Conservation (phyloP, 2,888 invertebrate genomes). For the Torymus auratus region DNA sequence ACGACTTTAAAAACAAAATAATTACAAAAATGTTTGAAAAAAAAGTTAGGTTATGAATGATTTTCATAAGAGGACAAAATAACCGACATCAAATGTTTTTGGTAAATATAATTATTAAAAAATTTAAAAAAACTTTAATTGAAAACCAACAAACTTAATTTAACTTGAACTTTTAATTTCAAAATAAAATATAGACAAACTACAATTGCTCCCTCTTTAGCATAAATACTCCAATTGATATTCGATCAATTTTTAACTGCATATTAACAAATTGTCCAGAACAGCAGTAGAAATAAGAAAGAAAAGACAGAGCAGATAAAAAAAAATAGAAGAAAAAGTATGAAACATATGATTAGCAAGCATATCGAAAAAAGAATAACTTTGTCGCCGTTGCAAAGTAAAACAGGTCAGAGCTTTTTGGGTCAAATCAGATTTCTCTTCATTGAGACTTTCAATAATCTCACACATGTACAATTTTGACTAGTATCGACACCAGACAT, state of each 20-base stretch:
- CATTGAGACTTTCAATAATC: not conserved
- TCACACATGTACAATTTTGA: not conserved
- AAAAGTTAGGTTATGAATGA: not conserved
- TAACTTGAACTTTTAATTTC: too few species aligned
- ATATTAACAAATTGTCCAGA: too few species aligned
- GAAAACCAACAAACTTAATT: too few species aligned
- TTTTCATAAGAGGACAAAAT: not conserved
- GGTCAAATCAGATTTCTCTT: slow-evolving; percentile 46
- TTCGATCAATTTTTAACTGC: too few species aligned
- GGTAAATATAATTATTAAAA: too few species aligned
- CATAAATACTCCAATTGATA: too few species aligned
- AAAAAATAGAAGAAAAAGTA: not conserved
- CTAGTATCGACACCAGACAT: not conserved
- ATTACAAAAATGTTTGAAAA: not conserved
- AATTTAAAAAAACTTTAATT: too few species aligned
- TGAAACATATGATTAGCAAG: not conserved
- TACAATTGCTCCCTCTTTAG: too few species aligned
- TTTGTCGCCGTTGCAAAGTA: slow-evolving; percentile 24
- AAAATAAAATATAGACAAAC: too few species aligned
- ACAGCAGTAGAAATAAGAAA: too few species aligned
- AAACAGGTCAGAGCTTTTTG: slow-evolving; percentile 47
- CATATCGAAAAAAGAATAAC: not conserved
- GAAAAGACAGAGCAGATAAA: not conserved
- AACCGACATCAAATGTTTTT: too few species aligned
- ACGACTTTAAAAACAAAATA: not conserved